phyloP scores from a whole-genome alignment of 2,888 invertebrate genomes.

The Camptogramma bilineatum region DNA sequence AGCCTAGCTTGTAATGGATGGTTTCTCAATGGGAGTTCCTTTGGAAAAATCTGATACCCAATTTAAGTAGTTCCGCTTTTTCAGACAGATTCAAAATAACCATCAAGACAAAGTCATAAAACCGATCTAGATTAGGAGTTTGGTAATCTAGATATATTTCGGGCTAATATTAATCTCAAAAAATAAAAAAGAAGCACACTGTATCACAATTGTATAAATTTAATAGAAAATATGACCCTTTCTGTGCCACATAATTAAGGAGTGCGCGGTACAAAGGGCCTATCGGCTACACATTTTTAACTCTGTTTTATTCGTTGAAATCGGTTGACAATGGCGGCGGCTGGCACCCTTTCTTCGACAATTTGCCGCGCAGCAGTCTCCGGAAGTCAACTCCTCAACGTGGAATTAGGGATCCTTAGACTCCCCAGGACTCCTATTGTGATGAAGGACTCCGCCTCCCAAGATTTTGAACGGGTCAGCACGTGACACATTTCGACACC shows the following conservation, averaged over 20 bases:
- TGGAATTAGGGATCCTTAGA: constrained; percentile 75
- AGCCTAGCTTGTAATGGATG: too few relatives aligned
- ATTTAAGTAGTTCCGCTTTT: too few relatives aligned
- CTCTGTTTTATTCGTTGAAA: constrained; percentile 80
- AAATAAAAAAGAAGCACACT: constrained; percentile 54
- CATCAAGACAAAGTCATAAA: too few relatives aligned
- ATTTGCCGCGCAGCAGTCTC: constrained; percentile 80
- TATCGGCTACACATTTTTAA: constrained; percentile 81
- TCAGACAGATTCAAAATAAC: too few relatives aligned
- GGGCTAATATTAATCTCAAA: too few relatives aligned
- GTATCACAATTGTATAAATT: constrained; percentile 71
- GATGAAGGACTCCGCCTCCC: constrained; percentile 72
- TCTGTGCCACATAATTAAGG: constrained; percentile 83
- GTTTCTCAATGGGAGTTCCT: too few relatives aligned
- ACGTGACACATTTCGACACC: constrained; percentile 71
- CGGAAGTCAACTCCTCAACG: constrained; percentile 77
- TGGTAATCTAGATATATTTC: too few relatives aligned
- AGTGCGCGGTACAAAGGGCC: constrained; percentile 78
- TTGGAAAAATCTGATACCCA: too few relatives aligned
- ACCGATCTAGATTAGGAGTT: too few relatives aligned
- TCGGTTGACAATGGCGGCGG: constrained; percentile 77
- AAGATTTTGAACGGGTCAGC: constrained; percentile 67
- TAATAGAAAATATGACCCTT: constrained; percentile 85
- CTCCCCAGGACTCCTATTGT: constrained; percentile 77
- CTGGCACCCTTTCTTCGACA: constrained; percentile 81